A percentile compares a stretch with the other conserved stretches of the same genome.
Evolutionary conservation across 2,888 invertebrate species (phyloP).

Genomic region (Arrhopalites spinosus): DNA sequence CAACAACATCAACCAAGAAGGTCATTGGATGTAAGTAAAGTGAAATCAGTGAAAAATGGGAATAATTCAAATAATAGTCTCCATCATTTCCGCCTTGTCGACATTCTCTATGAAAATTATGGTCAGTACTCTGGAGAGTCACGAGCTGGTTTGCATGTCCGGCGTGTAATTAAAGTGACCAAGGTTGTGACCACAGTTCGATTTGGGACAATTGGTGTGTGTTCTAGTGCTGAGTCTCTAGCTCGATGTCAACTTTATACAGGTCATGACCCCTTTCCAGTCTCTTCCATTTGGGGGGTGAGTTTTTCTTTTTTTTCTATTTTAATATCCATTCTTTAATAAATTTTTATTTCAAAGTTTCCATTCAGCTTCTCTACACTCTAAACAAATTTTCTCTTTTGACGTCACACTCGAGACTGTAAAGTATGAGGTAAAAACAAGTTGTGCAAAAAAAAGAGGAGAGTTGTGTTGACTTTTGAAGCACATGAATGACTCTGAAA

Average conservation of each 20-base stretch:
- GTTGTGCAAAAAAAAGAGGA: not conserved
- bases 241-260: slow-evolving; percentile 42
- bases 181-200: slow-evolving; percentile 43
- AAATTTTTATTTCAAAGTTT: not conserved
- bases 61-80: not conserved
- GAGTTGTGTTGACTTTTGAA: not conserved
- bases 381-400: no score
- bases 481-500: not conserved
- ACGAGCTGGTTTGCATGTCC: slow-evolving; percentile 16
- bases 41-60: not conserved
- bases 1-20: not conserved
- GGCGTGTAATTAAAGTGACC: slow-evolving; percentile 33
- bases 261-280: slow-evolving; percentile 25
- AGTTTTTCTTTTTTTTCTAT: slow-evolving; percentile 19
- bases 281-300: slow-evolving; percentile 45
- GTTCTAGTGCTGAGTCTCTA: slow-evolving; percentile 27
- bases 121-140: not conserved
- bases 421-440: no score
- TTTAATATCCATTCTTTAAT: not conserved
- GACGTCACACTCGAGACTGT: no score
- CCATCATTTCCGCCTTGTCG: not conserved
- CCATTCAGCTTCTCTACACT: not conserved
- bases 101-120: slow-evolving; percentile 6
- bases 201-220: slow-evolving; percentile 46
- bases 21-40: not conserved